Evolutionary conservation across 2,888 invertebrate genomes (phyloP).

Genomic region (Spatulosminthurus flaviceps): DNA sequence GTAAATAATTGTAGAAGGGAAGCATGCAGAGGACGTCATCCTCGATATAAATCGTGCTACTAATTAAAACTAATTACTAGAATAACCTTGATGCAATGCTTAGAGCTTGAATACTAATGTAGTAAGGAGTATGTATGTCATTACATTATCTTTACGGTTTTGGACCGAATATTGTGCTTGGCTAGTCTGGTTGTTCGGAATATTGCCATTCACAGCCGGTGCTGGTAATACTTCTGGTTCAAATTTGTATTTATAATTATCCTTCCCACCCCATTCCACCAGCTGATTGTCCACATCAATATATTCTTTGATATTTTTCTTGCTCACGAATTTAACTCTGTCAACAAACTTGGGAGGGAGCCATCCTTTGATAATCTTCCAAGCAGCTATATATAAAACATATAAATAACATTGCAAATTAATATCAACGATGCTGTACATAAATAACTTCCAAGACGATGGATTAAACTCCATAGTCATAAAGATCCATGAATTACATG

Average conservation of each 20-base stretch:
- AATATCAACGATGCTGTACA: not conserved
- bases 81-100: not conserved
- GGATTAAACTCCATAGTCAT: not conserved
- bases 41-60: not conserved
- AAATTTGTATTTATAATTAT: slow-evolving; percentile 78
- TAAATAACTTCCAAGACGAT: not conserved
- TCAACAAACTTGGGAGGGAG: slow-evolving; percentile 88
- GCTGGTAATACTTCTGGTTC: slow-evolving; percentile 70
- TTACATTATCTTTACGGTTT: slow-evolving; percentile 34
- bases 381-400: slow-evolving; percentile 78
- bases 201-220: not conserved
- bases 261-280: slow-evolving; percentile 81
- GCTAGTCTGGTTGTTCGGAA: not conserved
- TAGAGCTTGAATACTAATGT: not conserved
- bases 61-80: not conserved
- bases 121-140: not conserved
- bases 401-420: not conserved
- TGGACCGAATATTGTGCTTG: not conserved
- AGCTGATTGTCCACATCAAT: slow-evolving; percentile 81
- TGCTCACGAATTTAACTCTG: slow-evolving; percentile 84
- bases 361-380: slow-evolving; percentile 87
- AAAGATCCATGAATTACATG: slow-evolving; percentile 23
- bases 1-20: too few relatives aligned
- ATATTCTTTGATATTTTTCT: slow-evolving; percentile 77
- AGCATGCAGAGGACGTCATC: too few relatives aligned